A percentile compares a stretch with the other conserved stretches of the same genome.
Evolutionary conservation across 2,113 vertebrate species (phyloP).

Genomic region (Sigmodon hispidus): DNA sequence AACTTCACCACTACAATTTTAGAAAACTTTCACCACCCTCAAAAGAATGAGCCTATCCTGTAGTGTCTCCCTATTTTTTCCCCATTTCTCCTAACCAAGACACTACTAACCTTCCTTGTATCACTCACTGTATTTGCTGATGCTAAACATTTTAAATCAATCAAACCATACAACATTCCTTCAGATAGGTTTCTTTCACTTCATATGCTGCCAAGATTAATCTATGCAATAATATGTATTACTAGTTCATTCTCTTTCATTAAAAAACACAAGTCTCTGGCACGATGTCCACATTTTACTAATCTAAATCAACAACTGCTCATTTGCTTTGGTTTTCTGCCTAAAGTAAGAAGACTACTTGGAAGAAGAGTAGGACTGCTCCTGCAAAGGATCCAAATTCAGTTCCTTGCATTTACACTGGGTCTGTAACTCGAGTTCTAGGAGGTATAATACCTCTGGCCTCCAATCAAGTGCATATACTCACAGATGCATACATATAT

Average conservation of each 20-base stretch:
- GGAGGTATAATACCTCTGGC: too few relatives aligned
- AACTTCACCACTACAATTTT: not conserved
- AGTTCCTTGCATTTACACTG: not conserved
- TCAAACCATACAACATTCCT: not conserved
- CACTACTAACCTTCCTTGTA: not conserved
- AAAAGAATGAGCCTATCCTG: not conserved
- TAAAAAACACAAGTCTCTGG: not conserved
- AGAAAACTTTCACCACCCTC: not conserved
- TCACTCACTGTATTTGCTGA: not conserved
- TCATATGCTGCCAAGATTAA: not conserved
- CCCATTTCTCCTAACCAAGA: not conserved
- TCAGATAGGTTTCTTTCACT: not conserved
- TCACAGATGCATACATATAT: not conserved
- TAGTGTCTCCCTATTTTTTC: not conserved
- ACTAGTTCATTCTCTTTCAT: not conserved
- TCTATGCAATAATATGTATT: not conserved
- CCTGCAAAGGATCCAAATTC: not conserved
- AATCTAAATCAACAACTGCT: not conserved
- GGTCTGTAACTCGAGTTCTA: not conserved
- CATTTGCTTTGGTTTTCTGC: constrained; percentile 3
- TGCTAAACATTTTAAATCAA: not conserved
- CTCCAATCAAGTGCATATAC: not conserved
- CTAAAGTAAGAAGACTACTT: not conserved
- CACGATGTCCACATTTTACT: not conserved
- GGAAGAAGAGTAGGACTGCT: not conserved